Evolutionary conservation across 2,888 invertebrate genomes (phyloP), one percentile per base, ranked within the genome.

Genomic region (Urechis unicinctus): DNA sequence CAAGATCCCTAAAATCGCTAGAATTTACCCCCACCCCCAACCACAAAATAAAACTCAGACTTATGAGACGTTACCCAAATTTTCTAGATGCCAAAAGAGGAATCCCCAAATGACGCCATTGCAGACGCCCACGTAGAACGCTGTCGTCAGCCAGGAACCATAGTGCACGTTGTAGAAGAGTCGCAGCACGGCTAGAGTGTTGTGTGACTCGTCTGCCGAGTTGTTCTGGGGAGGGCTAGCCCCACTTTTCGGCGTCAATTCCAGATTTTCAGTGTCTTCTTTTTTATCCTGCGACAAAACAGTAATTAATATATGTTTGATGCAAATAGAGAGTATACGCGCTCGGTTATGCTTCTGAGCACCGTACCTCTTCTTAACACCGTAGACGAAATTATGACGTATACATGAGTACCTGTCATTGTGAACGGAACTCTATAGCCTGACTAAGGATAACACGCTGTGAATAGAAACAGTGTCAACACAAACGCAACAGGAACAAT

Each of bases 101-200:
- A 61, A 61, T n/a, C 61, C 61, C 58, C 60, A 58, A 56, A 61
- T 61, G 53, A 60, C 25, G n/a, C 61, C 61, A 44, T 61, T 61
- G 36, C 53, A 60, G 41, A 58, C 29, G 45, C 61, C 61, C 51
- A 61, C 55, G 31, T 48, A 60, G 52, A 55, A 61, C 25, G 53
- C 49, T n/a, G 54, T 52, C n/a, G 44, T 17, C 4, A 61, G 44
- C 60, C 60, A 61, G 31, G 60, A 58, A 5, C 55, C 56, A 42
- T 61, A 61, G 49, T 61, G 61, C 3, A 60, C 28, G 28, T 53
- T 55, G 41, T 47, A 41, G 36, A 61, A 58, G 17, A 61, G 45
- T 30, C 42, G 22, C 26, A 58, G n/a, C 1, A 61, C 56, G 22
- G 55, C 49, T 28, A 9, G 9, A 1, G 55, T 45, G 28, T 29